Conservation (phyloP, 2,113 vertebrate genomes). For the Hemibagrus wyckioides region DNA sequence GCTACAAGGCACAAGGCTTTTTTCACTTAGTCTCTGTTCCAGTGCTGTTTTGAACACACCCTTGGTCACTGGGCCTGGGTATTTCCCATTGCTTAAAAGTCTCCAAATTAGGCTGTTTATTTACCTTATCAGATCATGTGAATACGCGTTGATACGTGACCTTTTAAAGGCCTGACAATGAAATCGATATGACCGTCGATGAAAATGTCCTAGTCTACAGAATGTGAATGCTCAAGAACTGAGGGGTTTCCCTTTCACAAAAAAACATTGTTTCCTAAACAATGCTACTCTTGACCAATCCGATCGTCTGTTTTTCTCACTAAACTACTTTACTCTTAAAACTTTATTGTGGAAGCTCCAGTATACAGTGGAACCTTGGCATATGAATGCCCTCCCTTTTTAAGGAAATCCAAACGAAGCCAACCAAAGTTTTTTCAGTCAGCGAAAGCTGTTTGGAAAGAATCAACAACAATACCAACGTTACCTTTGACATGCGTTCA, state of each 20-base stretch:
- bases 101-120: neutral
- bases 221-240: neutral
- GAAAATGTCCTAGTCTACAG: neutral
- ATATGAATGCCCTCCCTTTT: no score
- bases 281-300: neutral
- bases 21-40: neutral
- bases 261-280: accelerated
- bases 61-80: neutral
- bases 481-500: no score
- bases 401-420: no score
- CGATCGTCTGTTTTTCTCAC: neutral
- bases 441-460: no score
- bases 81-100: neutral
- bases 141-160: neutral
- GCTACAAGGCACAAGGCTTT: neutral
- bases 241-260: neutral
- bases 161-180: neutral
- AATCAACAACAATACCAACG: no score
- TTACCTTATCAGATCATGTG: neutral
- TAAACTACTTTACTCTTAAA: neutral
- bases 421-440: no score
- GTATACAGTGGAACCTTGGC: no score
- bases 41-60: constrained; percentile 5
- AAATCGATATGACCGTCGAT: neutral
- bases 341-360: neutral